Conservation (phyloP, 2,888 invertebrate genomes). For the Metacarcinus magister region DNA sequence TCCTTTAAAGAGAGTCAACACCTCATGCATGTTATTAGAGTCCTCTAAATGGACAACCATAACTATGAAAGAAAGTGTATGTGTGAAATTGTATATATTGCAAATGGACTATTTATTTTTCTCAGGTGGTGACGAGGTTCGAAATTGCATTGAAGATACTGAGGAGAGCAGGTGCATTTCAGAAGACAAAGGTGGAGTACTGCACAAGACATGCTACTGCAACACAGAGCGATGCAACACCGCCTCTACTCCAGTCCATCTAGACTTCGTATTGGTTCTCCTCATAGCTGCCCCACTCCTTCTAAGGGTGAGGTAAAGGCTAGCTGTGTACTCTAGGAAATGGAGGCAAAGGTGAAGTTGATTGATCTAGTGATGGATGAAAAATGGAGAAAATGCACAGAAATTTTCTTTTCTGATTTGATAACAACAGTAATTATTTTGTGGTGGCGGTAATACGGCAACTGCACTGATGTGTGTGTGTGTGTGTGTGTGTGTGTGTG, state of each 20-base stretch:
- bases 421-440: neutral
- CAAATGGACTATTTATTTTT: neutral
- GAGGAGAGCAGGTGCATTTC: conserved; percentile 1
- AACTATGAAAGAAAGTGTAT: neutral
- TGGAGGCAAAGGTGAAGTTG: conserved; percentile 66
- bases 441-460: neutral
- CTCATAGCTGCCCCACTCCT: neutral
- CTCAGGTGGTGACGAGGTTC: conserved; percentile 43
- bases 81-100: neutral
- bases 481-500: neutral
- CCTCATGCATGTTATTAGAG: too few relatives aligned
- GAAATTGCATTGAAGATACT: conserved; percentile 44
- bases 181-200: neutral
- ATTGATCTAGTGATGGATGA: conserved; percentile 56
- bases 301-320: conserved; percentile 23
- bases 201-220: conserved; percentile 56
- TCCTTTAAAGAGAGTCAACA: too few relatives aligned
- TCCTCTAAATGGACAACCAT: neutral
- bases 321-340: conserved; percentile 49
- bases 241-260: neutral
- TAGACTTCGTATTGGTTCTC: neutral
- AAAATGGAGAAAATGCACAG: neutral
- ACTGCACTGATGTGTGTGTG: conserved; percentile 10
- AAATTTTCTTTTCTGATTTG: neutral
- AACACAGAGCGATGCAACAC: conserved; percentile 58